phyloP scores from a whole-genome alignment of 2,888 invertebrate species.

The Ochropleura plecta region DNA sequence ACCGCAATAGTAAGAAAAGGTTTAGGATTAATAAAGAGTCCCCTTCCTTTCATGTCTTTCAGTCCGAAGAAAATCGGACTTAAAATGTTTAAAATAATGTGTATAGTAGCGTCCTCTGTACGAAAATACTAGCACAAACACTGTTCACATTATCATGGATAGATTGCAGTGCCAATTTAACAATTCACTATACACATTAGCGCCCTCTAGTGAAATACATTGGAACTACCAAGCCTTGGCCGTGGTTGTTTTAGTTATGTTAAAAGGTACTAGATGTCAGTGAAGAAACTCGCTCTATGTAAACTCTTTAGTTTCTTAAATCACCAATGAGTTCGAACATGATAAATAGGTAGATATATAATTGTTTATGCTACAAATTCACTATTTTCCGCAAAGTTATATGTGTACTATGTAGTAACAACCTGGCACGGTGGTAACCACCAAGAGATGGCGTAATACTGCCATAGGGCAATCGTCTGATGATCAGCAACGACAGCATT shows the following conservation, averaged over 20 bases:
- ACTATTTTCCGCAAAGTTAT: not conserved
- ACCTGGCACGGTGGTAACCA: not conserved
- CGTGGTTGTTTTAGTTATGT: not conserved
- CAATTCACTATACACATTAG: not conserved
- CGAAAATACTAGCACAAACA: not conserved
- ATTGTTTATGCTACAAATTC: not conserved
- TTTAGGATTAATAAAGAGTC: not conserved
- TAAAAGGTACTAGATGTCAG: slow-evolving; percentile 10
- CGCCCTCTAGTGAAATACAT: slow-evolving; percentile 1
- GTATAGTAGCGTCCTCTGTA: slow-evolving; percentile 27
- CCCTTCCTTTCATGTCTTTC: not conserved
- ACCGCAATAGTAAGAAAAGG: not conserved
- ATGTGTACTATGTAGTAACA: not conserved
- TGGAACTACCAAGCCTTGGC: not conserved
- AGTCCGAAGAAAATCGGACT: not conserved
- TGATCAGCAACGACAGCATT: not conserved
- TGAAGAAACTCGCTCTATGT: not conserved
- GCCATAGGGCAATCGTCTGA: not conserved
- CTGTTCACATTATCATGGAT: not conserved
- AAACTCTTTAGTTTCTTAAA: not conserved
- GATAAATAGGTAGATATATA: not conserved
- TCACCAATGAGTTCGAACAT: not conserved
- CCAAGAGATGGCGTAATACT: not conserved
- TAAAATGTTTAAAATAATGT: not conserved
- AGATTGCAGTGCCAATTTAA: slow-evolving; percentile 1